Percentiles rank a stretch among this genome's conserved stretches.
These are phyloP conservation scores for Spisula solida DNA, from an alignment of 2,888 invertebrate species.

Conservation along the genomic window DNA sequence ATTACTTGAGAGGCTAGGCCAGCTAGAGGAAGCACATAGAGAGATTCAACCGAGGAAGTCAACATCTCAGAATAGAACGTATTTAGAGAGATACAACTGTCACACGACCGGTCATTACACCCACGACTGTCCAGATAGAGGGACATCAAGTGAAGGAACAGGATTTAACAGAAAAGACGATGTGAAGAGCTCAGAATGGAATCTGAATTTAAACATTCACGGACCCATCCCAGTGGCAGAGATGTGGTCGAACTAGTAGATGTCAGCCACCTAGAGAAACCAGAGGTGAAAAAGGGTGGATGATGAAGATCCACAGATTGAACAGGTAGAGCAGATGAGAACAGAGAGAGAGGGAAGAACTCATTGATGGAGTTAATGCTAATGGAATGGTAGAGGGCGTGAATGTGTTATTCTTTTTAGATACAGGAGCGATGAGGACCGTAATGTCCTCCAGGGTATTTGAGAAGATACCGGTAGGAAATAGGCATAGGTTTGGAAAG, in stretches of 20 bases:
- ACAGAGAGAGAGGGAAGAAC: not conserved
- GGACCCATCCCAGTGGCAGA: slow-evolving; percentile 28
- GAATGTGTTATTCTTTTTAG: not conserved
- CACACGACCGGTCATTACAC: too few relatives aligned
- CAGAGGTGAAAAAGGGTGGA: not conserved
- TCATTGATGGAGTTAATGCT: slow-evolving; percentile 29
- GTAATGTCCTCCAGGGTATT: slow-evolving; percentile 11
- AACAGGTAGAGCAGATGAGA: too few relatives aligned
- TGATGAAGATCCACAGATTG: not conserved
- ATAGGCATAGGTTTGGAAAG: not conserved
- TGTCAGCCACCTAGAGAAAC: not conserved
- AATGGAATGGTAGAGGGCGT: slow-evolving; percentile 24
- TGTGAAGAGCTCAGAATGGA: not conserved
- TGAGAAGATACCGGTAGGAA: too few relatives aligned
- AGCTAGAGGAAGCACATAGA: too few relatives aligned
- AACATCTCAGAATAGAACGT: too few relatives aligned
- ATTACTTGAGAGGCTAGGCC: too few relatives aligned
- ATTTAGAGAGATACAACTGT: too few relatives aligned
- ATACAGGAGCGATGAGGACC: slow-evolving; percentile 37
- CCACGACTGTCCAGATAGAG: too few relatives aligned
- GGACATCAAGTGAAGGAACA: too few relatives aligned
- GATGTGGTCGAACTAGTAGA: slow-evolving; percentile 5
- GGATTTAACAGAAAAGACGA: too few relatives aligned
- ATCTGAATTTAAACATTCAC: slow-evolving; percentile 13
- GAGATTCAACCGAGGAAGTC: too few relatives aligned